Evolutionary conservation across 2,113 vertebrate species (phyloP), one percentile per base, ranked within the genome.

Genomic region (Felis chaus): DNA sequence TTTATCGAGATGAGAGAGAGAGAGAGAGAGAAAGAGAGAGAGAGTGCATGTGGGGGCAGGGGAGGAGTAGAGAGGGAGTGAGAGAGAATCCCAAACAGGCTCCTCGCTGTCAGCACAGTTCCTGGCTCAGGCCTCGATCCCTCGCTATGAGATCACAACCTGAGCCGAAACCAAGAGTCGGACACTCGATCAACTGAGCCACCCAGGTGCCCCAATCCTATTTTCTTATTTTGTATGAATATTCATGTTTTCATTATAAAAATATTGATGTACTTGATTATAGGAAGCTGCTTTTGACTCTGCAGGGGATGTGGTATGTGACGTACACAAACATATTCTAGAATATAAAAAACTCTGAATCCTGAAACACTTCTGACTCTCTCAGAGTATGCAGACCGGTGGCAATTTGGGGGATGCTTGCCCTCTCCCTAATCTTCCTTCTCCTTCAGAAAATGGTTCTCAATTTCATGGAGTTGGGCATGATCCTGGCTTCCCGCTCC

Each of bases 231-330:
- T 95, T 85, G 33, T n/a, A 65, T 61, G 69, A 90, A 45, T 55
- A 84, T 82, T 94, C 69, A 36, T 57, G 33, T 92, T 94, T 95
- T 94, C 55, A 83, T 84, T 89, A 3, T 74, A 86, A 92, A 88
- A 87, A 66, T 82, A 68, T 36, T 3, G 0, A 14, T 74, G 25
- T 57, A 10, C 69, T 90, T 87, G 82, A 68, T 89, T 86, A 79
- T 2, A 39, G 41, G 45, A 90, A 89, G 48, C n/a, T 74, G 15
- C 53, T 80, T 92, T 82, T 63, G 36, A 78, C 55, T 82, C 41
- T 25, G 3, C 27, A 84, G 39, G 45, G 27, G 25, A 4, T 66
- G 8, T 48, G 14, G 78, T 69, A 80, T 25, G 18, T 79, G 78
- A 92, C 7, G 23, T 36, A 86, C 29, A n/a, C 25, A 66, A 53